These are phyloP conservation scores for Acromyrmex heyeri DNA, from an alignment of 1,140 invertebrate genomes.

Conservation along the genomic window DNA sequence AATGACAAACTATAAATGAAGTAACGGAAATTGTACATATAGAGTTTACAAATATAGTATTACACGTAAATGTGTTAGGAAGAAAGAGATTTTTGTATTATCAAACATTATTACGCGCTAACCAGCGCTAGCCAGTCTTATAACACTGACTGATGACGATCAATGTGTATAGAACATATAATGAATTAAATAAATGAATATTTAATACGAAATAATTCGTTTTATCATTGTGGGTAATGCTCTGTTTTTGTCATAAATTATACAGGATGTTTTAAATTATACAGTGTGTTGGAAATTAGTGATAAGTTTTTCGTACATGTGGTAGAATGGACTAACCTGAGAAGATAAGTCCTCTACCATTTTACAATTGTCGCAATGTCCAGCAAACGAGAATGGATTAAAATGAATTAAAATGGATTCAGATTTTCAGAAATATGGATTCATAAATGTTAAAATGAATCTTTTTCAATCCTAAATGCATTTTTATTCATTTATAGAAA, in stretches of 20 bases:
- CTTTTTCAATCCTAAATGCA: no score
- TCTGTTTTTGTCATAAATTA: constrained; percentile 10
- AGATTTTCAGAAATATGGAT: no score
- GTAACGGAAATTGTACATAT: constrained; percentile 65
- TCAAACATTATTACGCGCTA: constrained; percentile 67
- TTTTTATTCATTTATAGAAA: no score
- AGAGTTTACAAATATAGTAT: constrained; percentile 75
- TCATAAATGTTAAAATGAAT: no score
- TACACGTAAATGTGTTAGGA: constrained; percentile 70
- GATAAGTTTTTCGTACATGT: no score
- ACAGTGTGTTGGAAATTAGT: no score
- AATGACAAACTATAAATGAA: constrained; percentile 11
- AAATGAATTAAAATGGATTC: no score
- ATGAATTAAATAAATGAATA: constrained; percentile 78
- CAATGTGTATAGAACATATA: constrained; percentile 75
- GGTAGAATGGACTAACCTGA: no score
- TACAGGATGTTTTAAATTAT: not conserved
- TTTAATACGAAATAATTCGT: constrained; percentile 72
- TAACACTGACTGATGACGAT: constrained; percentile 77
- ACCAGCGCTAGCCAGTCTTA: constrained; percentile 64
- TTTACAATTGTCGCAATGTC: no score
- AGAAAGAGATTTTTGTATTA: constrained; percentile 75
- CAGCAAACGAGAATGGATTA: no score
- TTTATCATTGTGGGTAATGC: constrained; percentile 8
- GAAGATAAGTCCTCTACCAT: no score